phyloP scores from a whole-genome alignment of 2,888 invertebrate genomes.

The Creontiades dilutus region DNA sequence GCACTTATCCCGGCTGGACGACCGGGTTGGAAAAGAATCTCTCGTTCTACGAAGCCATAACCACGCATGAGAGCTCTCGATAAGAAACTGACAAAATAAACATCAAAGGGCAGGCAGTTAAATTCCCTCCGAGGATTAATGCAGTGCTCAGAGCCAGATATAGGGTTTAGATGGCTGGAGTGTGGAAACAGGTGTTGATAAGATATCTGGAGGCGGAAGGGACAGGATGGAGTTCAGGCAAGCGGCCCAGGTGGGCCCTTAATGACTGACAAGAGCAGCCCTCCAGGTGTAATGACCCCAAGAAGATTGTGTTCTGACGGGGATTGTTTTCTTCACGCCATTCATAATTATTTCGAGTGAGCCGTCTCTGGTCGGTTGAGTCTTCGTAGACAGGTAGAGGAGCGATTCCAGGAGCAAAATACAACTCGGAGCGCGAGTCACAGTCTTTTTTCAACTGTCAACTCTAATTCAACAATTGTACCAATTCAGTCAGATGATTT shows the following conservation, averaged over 20 bases:
- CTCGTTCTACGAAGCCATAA: constrained; percentile 15
- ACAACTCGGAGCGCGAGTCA: too few relatives aligned
- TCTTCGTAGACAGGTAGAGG: too few relatives aligned
- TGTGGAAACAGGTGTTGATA: constrained; percentile 50
- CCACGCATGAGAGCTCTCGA: not conserved
- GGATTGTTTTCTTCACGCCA: constrained; percentile 65
- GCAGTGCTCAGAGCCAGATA: constrained; percentile 22
- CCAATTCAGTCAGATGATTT: too few relatives aligned
- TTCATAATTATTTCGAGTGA: constrained; percentile 62
- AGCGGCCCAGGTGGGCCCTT: constrained; percentile 53
- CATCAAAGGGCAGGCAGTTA: constrained; percentile 35
- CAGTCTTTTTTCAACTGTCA: too few relatives aligned
- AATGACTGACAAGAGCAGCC: constrained; percentile 55
- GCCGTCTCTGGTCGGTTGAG: not conserved
- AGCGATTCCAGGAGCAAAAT: too few relatives aligned
- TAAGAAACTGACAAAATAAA: constrained; percentile 16
- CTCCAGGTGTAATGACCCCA: constrained; percentile 44
- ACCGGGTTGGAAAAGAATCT: not conserved
- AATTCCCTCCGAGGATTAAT: constrained; percentile 7
- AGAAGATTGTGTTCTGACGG: not conserved
- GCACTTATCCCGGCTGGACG: not conserved
- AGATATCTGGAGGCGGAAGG: constrained; percentile 35
- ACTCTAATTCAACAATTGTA: too few relatives aligned
- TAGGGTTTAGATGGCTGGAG: not conserved
- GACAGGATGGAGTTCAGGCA: constrained; percentile 28